A percentile compares a stretch with the other conserved stretches of the same genome.
Evolutionary conservation across 1,140 invertebrate genomes (phyloP).

Genomic region (Neomicropteryx cornuta): DNA sequence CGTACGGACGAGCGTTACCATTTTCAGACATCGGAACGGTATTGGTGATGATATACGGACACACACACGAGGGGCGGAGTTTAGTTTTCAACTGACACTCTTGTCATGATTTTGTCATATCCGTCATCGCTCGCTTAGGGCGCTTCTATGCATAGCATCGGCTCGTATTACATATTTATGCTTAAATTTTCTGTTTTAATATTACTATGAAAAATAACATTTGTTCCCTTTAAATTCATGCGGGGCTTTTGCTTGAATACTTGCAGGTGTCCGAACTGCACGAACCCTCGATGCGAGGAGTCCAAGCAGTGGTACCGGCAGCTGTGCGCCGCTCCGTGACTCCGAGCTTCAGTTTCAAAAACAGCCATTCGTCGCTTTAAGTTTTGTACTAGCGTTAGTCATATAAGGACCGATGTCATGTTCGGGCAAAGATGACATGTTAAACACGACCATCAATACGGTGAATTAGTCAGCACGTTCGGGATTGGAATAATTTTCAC

Average conservation of each 20-base stretch:
- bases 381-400: conserved; percentile 1
- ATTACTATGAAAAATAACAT: background rate
- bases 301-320: conserved; percentile 62
- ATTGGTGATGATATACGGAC: too few species aligned
- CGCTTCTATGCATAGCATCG: too few species aligned
- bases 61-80: too few species aligned
- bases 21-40: too few species aligned
- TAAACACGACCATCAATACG: background rate
- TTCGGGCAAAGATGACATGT: too few species aligned
- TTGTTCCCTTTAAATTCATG: background rate
- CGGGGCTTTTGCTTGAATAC: conserved; percentile 9
- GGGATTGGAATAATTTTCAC: too few species aligned
- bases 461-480: too few species aligned
- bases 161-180: conserved; percentile 1
- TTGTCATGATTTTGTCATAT: too few species aligned
- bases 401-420: too few species aligned
- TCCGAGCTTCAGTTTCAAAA: background rate
- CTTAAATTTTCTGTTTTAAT: background rate
- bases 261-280: conserved; percentile 80
- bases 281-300: conserved; percentile 51
- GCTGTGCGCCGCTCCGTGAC: conserved; percentile 31
- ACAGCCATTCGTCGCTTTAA: background rate
- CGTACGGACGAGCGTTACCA: too few species aligned
- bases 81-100: too few species aligned
- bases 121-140: too few species aligned